phyloP scores from a whole-genome alignment of 1,140 invertebrate species.

The Zaprionus davidi region DNA sequence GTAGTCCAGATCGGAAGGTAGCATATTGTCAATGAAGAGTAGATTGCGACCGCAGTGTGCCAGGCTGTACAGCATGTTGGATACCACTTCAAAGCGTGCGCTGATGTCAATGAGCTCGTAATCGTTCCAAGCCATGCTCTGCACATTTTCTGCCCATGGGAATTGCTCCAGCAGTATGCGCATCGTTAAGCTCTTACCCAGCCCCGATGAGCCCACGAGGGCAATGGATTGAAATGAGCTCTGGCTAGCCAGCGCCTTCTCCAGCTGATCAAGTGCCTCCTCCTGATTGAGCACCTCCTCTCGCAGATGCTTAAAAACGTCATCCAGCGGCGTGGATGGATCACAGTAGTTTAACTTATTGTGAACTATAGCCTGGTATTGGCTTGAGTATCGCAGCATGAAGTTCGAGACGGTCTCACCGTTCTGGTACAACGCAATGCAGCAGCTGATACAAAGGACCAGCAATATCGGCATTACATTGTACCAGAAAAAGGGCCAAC shows the following conservation, averaged over 20 bases:
- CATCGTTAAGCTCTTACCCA: slow-evolving; percentile 56
- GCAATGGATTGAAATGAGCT: slow-evolving; percentile 44
- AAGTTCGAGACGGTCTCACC: slow-evolving; percentile 28
- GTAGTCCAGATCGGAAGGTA: slow-evolving; percentile 23
- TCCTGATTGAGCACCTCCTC: slow-evolving; percentile 58
- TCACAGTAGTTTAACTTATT: slow-evolving; percentile 65
- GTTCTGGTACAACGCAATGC: slow-evolving; percentile 33
- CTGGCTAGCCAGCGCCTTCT: slow-evolving; percentile 42
- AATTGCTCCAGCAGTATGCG: slow-evolving; percentile 39
- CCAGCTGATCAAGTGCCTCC: slow-evolving; percentile 44
- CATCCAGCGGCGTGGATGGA: slow-evolving; percentile 13
- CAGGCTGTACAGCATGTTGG: slow-evolving; percentile 8
- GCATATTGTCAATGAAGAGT: slow-evolving; percentile 58
- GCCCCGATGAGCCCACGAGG: slow-evolving; percentile 47
- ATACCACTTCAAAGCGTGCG: not conserved
- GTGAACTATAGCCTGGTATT: slow-evolving; percentile 58
- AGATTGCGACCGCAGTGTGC: slow-evolving; percentile 56
- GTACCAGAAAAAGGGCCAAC: slow-evolving; percentile 19
- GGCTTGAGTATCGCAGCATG: slow-evolving; percentile 36
- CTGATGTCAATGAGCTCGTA: slow-evolving; percentile 1
- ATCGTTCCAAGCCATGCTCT: slow-evolving; percentile 35
- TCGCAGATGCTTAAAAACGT: slow-evolving; percentile 35
- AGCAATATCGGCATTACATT: slow-evolving; percentile 12
- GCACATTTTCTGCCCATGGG: slow-evolving; percentile 58
- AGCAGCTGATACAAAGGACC: slow-evolving; percentile 21